These are phyloP conservation scores for Porites lutea DNA, from an alignment of 64 coral and sea anemone genomes.

Conservation along the genomic window DNA sequence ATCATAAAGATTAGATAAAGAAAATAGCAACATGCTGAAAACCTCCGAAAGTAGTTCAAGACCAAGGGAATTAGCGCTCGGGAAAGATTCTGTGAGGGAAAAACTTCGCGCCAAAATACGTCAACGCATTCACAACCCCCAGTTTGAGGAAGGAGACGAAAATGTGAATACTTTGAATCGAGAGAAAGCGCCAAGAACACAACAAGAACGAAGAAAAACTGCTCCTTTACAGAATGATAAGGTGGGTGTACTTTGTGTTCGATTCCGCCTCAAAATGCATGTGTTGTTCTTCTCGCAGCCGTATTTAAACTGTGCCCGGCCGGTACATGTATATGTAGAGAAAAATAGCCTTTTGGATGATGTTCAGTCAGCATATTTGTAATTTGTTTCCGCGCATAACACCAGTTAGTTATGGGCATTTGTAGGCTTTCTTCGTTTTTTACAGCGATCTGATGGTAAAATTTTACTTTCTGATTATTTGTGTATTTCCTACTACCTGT, in stretches of 20 bases:
- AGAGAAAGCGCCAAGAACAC: not conserved
- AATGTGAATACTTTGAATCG: slow-evolving; percentile 25
- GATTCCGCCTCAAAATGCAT: not conserved
- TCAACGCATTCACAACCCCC: slow-evolving; percentile 5
- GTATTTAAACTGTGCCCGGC: not conserved
- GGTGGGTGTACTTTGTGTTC: not conserved
- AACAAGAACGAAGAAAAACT: not conserved
- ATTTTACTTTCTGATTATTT: not conserved
- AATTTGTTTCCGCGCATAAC: too few relatives aligned
- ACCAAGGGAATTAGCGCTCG: not conserved
- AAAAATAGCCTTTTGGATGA: too few relatives aligned
- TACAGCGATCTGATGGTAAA: too few relatives aligned
- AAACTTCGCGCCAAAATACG: slow-evolving; percentile 41
- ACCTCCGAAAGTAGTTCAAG: not conserved
- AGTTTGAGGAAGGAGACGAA: not conserved
- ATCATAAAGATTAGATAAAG: not conserved
- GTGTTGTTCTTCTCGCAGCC: not conserved
- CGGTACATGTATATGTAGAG: too few relatives aligned
- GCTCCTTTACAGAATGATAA: not conserved
- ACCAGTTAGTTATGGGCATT: too few relatives aligned
- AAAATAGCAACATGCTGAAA: slow-evolving; percentile 4
- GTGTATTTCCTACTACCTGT: not conserved
- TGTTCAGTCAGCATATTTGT: too few relatives aligned
- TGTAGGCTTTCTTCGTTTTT: too few relatives aligned
- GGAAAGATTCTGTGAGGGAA: not conserved